Evolutionary conservation across 1,140 invertebrate genomes (phyloP).

Genomic region (Cephus cinctus): DNA sequence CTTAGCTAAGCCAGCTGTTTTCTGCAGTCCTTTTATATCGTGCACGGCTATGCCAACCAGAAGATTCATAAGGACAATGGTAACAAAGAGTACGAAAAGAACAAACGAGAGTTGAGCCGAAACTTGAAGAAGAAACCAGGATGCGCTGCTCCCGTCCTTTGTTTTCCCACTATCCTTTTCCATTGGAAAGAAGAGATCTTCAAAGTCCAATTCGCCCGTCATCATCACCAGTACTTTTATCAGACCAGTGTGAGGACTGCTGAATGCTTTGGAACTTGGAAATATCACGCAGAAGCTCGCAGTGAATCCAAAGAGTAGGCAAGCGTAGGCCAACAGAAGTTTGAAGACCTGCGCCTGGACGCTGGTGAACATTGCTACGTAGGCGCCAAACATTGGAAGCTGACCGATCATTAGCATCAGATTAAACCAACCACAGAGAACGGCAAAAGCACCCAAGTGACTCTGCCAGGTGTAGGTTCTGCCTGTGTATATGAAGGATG

Average conservation of each 20-base stretch:
- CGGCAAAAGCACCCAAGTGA: constrained; percentile 75
- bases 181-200: constrained; percentile 60
- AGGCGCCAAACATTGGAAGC: constrained; percentile 79
- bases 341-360: constrained; percentile 84
- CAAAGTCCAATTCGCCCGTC: constrained; percentile 80
- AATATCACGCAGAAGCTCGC: constrained; percentile 86
- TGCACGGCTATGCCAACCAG: constrained; percentile 78
- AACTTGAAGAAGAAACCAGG: constrained; percentile 62
- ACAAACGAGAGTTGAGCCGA: constrained; percentile 74
- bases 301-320: constrained; percentile 80
- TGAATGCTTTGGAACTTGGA: constrained; percentile 74
- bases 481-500: constrained; percentile 75
- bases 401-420: constrained; percentile 86
- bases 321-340: constrained; percentile 78
- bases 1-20: constrained; percentile 73
- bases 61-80: constrained; percentile 80
- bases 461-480: constrained; percentile 81
- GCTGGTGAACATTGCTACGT: constrained; percentile 84
- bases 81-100: constrained; percentile 74
- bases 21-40: constrained; percentile 76
- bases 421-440: constrained; percentile 82
- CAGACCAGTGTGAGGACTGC: constrained; percentile 74
- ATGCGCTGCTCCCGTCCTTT: constrained; percentile 38
- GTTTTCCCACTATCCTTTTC: constrained; percentile 64
- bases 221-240: constrained; percentile 87